Evolutionary conservation across 2,888 invertebrate species (phyloP), one percentile per base, ranked within the genome.

Genomic region (Aporophyla nigra): DNA sequence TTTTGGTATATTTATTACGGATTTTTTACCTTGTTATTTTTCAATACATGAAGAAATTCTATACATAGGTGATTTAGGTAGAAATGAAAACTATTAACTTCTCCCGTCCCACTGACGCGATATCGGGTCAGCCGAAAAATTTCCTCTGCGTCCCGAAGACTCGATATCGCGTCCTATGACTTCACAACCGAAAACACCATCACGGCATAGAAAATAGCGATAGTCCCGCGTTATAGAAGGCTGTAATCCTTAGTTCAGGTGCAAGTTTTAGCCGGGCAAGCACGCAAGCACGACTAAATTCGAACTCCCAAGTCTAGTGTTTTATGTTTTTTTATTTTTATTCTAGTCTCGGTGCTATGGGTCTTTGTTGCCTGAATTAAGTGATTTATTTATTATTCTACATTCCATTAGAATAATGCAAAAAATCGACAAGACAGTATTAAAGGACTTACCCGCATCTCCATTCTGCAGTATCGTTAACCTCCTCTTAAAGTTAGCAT

Each of bases 401-500:
- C 24, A 24, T 58, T 27, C 27, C 16, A 24, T 51, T 21, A 27
- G 66, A 71, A 27, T 5, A 54, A 72, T n/a, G 1, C 21, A n/a
- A 53, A 40, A 62, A 1, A 14, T 49, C 7, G 5, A 56, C 10
- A 49, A 24, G 7, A 10, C n/a, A n/a, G 3, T 49, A 27, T 51
- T 21, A 43, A 59, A 33, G 40, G 40, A 83, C 92, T 90, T 81
- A 96, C 96, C 92, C 70, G 97, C 94, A 88, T 97, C 97, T 88
- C 98, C 98, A 67, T 98, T 98, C 84, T 98, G 98, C 90, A 98
- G 96, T 91, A 98, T 98, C 74, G 98, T 98, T 92, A 99, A 98
- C 56, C 99, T 97, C 88, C 99, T 98, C 91, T 99, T 98, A 95
- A 99, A 99, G 33, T 99, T 99, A 33, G 99, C 99, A 93, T 99